Percentiles rank a stretch among this genome's conserved stretches.
Conservation (phyloP, 1,140 invertebrate species). For the Platorchestia sp. region DNA sequence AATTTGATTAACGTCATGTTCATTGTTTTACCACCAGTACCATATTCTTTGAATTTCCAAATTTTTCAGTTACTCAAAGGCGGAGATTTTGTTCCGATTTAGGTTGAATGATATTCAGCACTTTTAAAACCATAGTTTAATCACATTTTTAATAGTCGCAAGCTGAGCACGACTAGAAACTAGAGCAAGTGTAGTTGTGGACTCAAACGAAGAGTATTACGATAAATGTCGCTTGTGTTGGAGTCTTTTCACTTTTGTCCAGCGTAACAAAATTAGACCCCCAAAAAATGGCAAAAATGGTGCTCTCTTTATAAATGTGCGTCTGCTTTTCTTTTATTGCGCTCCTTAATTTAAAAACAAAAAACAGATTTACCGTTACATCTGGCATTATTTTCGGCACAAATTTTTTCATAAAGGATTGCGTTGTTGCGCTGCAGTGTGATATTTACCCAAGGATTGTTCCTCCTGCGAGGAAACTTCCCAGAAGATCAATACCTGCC, state of each 20-base stretch:
- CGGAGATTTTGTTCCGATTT: background rate
- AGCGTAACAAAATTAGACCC: background rate
- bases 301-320: background rate
- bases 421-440: too few species aligned
- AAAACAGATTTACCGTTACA: too few species aligned
- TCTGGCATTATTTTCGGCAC: too few species aligned
- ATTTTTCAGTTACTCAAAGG: background rate
- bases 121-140: background rate
- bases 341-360: too few species aligned
- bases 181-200: background rate
- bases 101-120: background rate
- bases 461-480: too few species aligned
- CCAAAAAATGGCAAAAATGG: background rate
- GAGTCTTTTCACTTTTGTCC: background rate
- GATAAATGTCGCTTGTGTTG: background rate
- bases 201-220: background rate
- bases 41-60: background rate
- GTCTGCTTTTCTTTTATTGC: background rate
- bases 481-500: too few species aligned
- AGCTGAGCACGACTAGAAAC: background rate
- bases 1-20: background rate
- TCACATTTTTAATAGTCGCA: background rate
- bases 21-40: background rate
- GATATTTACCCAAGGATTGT: too few species aligned
- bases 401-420: too few species aligned